Evolutionary conservation across 2,113 vertebrate species (phyloP), one percentile per base, ranked within the genome.

Genomic region (Sminthopsis crassicaudata): DNA sequence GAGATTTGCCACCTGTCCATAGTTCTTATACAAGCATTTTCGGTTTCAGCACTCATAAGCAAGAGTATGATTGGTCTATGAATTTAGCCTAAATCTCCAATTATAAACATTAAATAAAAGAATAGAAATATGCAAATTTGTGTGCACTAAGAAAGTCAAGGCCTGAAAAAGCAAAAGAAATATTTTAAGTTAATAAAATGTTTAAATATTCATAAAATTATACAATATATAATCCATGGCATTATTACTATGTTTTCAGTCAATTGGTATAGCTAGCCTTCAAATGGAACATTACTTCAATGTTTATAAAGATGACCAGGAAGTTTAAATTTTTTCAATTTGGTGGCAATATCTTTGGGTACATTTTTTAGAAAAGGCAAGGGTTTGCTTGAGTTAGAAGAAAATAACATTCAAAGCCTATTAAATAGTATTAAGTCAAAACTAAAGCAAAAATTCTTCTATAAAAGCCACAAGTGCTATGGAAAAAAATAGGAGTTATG

Each of bases 201-300:
- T 26, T 53, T 95, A 24, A 96, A 46, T 94, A 91, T 92, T 93
- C 93, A 94, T 88, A 95, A 54, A 97, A 92, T 55, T 90, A 90
- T 93, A 84, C 54, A 60, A 91, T 89, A 53, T 67, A 50, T 89
- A 84, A 93, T 30, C 90, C 42, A 23, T 46, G 1, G 9, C 57
- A 30, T 89, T 89, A 42, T 36, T 57, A 48, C n/a, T 94, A 27
- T 50, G 23, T 51, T 93, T 4, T 84, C 27, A 51, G n/a, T 23
- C 24, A 93, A 36, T 96, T 96, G 91, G 51, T 91, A 95, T 92
- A 52, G 10, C 6, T 53, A 92, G 48, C 48, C 36, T 92, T 14
- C 3, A n/a, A 92, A 54, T 67, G 67, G 67, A 90, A 10, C 90
- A 89, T 57, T 54, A 94, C 22, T 7, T 84, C 54, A 54, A 95